Evolutionary conservation across 2,888 invertebrate genomes (phyloP).

Genomic region (Limnephilus rhombicus): DNA sequence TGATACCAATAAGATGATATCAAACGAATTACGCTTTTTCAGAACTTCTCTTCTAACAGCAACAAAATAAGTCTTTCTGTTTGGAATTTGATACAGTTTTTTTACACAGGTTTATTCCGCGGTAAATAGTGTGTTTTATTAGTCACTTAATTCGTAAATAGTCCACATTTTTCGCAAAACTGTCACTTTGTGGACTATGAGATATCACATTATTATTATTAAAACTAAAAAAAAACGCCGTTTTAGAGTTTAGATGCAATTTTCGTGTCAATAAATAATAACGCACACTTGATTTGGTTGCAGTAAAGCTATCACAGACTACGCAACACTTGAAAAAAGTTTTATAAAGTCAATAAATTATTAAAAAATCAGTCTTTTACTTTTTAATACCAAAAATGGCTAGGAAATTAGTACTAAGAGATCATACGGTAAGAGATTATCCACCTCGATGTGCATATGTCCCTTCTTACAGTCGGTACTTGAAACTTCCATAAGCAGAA

Average conservation of each 20-base stretch:
- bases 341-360: background rate
- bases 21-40: background rate
- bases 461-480: slow-evolving; percentile 46
- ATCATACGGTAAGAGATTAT: slow-evolving; percentile 23
- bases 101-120: background rate
- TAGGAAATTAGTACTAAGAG: background rate
- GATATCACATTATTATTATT: background rate
- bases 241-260: background rate
- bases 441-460: background rate
- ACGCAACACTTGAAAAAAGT: background rate
- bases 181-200: background rate
- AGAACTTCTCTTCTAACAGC: background rate
- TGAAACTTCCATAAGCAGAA: slow-evolving; percentile 61
- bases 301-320: background rate
- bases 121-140: background rate
- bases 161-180: background rate
- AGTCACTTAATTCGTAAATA: background rate
- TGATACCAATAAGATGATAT: background rate
- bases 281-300: background rate
- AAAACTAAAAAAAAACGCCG: background rate
- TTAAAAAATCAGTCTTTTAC: slow-evolving; percentile 14
- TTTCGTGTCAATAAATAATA: background rate
- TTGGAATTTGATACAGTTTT: background rate
- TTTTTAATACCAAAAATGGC: background rate
- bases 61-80: background rate